Evolutionary conservation across 2,113 vertebrate genomes (phyloP).

Genomic region (Mystacornis crossleyi): DNA sequence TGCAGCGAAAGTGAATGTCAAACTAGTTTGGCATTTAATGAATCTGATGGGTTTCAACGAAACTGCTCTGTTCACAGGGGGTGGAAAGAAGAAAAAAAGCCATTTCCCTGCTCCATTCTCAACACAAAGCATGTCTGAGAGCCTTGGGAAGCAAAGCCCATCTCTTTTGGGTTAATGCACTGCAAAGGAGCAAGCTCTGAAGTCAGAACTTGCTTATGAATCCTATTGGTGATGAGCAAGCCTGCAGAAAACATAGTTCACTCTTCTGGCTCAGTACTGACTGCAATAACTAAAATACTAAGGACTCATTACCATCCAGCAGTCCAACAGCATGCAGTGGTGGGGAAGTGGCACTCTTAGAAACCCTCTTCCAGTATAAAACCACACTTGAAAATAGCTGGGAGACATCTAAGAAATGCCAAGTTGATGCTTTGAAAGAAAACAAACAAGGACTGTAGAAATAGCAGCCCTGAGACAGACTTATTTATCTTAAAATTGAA

Average conservation of each 20-base stretch:
- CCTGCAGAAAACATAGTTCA: background rate
- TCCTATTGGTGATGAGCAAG: background rate
- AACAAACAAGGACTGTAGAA: background rate
- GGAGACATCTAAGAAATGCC: background rate
- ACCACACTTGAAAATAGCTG: background rate
- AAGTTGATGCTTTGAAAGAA: background rate
- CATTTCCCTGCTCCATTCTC: background rate
- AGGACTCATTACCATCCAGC: background rate
- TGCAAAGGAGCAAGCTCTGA: background rate
- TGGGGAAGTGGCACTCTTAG: background rate
- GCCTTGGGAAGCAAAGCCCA: background rate
- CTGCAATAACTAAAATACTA: slow-evolving; percentile 9
- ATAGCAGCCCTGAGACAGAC: background rate
- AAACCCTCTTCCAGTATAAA: background rate
- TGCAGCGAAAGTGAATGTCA: background rate
- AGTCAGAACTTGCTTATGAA: background rate
- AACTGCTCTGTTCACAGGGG: background rate
- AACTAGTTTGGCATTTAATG: background rate
- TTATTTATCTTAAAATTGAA: background rate
- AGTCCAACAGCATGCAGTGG: background rate
- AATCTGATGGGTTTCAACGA: background rate
- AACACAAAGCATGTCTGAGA: background rate
- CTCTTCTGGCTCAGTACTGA: background rate
- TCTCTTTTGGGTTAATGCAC: background rate
- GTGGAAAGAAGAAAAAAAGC: background rate